A percentile compares a stretch with the other conserved stretches of the same genome.
Conservation (phyloP, 2,797 vertebrate species). For the Agapornis canus region DNA sequence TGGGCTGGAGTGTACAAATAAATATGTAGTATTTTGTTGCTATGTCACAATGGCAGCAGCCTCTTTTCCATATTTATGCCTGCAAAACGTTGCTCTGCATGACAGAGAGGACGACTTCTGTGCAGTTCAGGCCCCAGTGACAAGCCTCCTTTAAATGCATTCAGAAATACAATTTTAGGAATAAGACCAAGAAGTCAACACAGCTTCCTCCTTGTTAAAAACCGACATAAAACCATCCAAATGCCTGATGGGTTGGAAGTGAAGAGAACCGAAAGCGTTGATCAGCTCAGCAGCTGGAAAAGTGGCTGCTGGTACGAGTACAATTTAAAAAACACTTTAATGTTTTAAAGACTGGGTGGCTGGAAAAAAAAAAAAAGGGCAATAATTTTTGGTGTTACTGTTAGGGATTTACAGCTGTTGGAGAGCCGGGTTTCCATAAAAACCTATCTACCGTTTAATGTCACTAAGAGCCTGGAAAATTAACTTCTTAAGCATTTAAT, state of each 20-base stretch:
- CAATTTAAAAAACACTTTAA: background rate
- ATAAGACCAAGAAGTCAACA: slow-evolving; percentile 11
- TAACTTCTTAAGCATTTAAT: slow-evolving; percentile 9
- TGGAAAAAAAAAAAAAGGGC: background rate
- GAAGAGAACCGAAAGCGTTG: slow-evolving; percentile 16
- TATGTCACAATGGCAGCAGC: slow-evolving; percentile 20
- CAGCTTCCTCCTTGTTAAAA: slow-evolving; percentile 35
- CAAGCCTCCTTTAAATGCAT: slow-evolving; percentile 28
- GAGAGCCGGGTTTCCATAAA: slow-evolving; percentile 15
- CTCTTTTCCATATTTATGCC: slow-evolving; percentile 21
- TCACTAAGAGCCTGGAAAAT: slow-evolving; percentile 12
- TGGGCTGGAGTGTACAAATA: slow-evolving; percentile 9
- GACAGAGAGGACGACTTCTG: slow-evolving; percentile 15
- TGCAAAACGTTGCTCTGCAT: background rate
- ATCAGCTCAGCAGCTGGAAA: slow-evolving; percentile 54
- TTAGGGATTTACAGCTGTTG: slow-evolving; percentile 19
- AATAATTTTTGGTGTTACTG: background rate
- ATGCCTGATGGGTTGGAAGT: background rate
- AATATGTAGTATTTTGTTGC: slow-evolving; percentile 1
- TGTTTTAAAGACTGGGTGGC: slow-evolving; percentile 17
- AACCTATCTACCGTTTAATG: background rate
- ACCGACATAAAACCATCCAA: slow-evolving; percentile 24
- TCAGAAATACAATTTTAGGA: slow-evolving; percentile 55
- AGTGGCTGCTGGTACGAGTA: slow-evolving; percentile 17
- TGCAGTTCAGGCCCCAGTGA: slow-evolving; percentile 14